Conservation (phyloP, 2,113 vertebrate species). For the Pycnonotus jocosus region DNA sequence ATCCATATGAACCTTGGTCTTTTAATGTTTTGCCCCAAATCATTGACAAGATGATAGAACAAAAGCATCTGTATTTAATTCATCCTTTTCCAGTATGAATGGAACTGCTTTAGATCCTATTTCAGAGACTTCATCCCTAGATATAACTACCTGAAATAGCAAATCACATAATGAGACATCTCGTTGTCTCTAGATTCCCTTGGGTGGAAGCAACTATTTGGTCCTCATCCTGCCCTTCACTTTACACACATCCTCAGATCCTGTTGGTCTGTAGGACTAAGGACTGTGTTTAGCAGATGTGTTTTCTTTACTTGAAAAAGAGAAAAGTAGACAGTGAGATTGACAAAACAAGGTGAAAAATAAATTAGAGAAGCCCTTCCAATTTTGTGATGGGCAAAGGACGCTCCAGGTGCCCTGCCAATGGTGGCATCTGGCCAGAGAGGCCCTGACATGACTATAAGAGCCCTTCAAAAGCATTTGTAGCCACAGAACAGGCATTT, state of each 20-base stretch:
- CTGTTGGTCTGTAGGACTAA: background rate
- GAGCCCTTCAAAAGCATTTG: background rate
- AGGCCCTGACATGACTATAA: background rate
- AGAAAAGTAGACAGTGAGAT: background rate
- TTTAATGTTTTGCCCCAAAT: background rate
- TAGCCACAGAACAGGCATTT: background rate
- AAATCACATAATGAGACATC: background rate
- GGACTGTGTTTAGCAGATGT: background rate
- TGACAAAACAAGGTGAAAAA: background rate
- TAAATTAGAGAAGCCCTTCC: background rate
- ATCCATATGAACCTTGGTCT: background rate
- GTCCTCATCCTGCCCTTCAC: background rate
- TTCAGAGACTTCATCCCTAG: background rate
- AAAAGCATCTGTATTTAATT: background rate
- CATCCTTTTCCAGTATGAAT: background rate
- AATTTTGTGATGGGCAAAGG: background rate
- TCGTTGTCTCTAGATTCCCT: background rate
- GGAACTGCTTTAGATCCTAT: background rate
- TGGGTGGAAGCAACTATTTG: background rate
- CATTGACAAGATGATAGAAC: background rate
- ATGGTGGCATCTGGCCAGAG: background rate
- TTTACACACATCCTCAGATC: background rate
- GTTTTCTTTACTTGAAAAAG: background rate
- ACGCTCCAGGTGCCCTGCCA: background rate
- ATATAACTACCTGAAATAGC: background rate